phyloP scores from a whole-genome alignment of 2,797 vertebrate species.

The Chloroceryle inda region DNA sequence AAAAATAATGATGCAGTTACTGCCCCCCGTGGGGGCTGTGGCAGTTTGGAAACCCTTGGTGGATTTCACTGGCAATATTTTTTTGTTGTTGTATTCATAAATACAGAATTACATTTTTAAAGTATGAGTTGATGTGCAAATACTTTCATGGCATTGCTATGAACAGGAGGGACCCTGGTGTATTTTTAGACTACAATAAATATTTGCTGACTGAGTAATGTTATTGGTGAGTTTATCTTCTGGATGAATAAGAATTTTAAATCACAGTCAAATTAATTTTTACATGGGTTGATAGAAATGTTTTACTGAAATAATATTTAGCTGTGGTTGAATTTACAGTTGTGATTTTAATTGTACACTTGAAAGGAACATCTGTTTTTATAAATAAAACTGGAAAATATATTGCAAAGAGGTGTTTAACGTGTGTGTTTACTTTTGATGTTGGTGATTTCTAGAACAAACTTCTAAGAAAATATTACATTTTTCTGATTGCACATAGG shows the following conservation, averaged over 20 bases:
- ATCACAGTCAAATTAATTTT: slow-evolving; percentile 9
- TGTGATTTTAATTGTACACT: slow-evolving; percentile 62
- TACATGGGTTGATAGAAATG: slow-evolving; percentile 29
- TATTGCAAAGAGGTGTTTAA: neutral
- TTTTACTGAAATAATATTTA: slow-evolving; percentile 42
- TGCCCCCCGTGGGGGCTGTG: slow-evolving; percentile 45
- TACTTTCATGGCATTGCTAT: slow-evolving; percentile 37
- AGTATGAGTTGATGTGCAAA: neutral
- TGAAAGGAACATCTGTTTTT: slow-evolving; percentile 61
- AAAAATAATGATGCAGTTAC: neutral
- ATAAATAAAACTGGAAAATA: slow-evolving; percentile 64
- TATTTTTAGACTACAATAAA: slow-evolving; percentile 38
- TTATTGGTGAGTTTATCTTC: slow-evolving; percentile 2
- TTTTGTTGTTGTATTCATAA: slow-evolving; percentile 5
- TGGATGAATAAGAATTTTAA: neutral
- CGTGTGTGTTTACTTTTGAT: neutral
- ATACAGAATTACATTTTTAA: neutral
- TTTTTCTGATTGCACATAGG: neutral
- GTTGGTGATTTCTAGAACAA: neutral
- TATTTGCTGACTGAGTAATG: neutral
- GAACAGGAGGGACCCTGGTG: slow-evolving; percentile 37
- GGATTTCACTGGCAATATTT: slow-evolving; percentile 4
- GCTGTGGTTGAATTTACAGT: slow-evolving; percentile 41
- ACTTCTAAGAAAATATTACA: neutral
- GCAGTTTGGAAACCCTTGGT: neutral